Base-by-base conservation (phyloP, 2,113 vertebrate genomes). In the Cyprinodon brontotheroides region DNA sequence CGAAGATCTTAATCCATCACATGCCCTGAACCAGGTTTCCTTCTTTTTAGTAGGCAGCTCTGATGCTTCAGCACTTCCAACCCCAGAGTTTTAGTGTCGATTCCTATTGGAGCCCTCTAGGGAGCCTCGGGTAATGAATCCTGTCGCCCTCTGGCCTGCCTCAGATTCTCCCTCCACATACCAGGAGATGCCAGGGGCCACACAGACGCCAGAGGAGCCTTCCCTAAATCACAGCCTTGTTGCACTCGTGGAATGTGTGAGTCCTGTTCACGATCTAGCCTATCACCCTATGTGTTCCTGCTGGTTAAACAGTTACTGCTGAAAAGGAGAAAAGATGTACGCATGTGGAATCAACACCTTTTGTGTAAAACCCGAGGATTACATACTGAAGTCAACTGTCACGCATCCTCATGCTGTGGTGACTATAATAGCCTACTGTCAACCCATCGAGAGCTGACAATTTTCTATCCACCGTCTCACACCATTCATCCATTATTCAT, bases 221-320 rank as follows among this genome's bases (percentile, higher is more conserved):
- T 91, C 87, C 87, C 91, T 93, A 93, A 93, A 93, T 93, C 92
- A 93, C 90, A 91, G 91, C 91, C 92, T 93, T 92, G 92, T 93
- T 93, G 92, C 92, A 84, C 87, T 92, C 89, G 92, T 93, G 91
- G 91, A 93, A 90, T 92, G 92, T 90, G 89, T 91, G 87, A 84
- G 89, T 90, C 89, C 90, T 86, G 84, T 90, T 88, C 89, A 88
- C 91, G 89, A 92, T 90, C 87, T 86, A 73, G 80, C 68, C 86
- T 88, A 90, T 90, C 89, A 87, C 85, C 87, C 81, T 87, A 78
- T 75, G 77, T 85, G 83, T 83, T 89, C 78, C 61, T 78, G 74
- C 73, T 68, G 63, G 73, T 67, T 78, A 64, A 82, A 65, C 72
- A 65, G 81, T 81, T 81, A 53, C 60, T 69, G 77, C 70, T 87